These are phyloP conservation scores for Cactoblastis cactorum DNA, from an alignment of 2,888 invertebrate species.

Conservation along the genomic window DNA sequence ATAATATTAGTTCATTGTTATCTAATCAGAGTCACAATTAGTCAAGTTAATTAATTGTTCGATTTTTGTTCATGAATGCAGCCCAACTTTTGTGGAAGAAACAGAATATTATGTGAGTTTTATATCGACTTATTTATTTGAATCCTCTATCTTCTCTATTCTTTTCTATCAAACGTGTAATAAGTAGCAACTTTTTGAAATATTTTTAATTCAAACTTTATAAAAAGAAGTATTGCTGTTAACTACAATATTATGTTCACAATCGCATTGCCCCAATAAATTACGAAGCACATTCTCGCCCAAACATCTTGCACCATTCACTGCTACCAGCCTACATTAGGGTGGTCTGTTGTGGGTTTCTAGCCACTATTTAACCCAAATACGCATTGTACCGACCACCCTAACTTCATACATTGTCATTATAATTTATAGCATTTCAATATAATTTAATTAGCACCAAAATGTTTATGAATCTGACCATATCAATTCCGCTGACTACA, in stretches of 20 bases:
- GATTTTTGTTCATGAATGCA: background rate
- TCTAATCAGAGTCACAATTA: no score
- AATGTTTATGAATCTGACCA: conserved; percentile 66
- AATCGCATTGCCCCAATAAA: conserved; percentile 40
- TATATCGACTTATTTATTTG: background rate
- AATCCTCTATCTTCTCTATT: no score
- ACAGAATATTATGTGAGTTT: no score
- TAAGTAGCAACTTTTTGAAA: no score
- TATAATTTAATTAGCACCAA: conserved; percentile 71
- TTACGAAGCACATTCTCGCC: conserved; percentile 28
- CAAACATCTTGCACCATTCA: conserved; percentile 38
- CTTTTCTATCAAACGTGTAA: no score
- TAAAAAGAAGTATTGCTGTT: no score
- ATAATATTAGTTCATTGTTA: no score
- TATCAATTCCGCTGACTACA: conserved; percentile 63
- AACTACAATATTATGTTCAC: conserved; percentile 21
- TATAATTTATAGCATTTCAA: conserved; percentile 67
- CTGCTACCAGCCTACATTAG: conserved; percentile 43
- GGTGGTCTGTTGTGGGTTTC: conserved; percentile 51
- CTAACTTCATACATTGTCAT: conserved; percentile 41
- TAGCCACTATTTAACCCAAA: conserved; percentile 58
- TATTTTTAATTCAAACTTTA: no score
- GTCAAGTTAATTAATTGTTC: no score
- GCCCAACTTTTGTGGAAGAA: no score
- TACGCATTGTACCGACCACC: conserved; percentile 55